These are phyloP conservation scores for Tineola bisselliella DNA, from an alignment of 2,888 invertebrate genomes.

Conservation along the genomic window DNA sequence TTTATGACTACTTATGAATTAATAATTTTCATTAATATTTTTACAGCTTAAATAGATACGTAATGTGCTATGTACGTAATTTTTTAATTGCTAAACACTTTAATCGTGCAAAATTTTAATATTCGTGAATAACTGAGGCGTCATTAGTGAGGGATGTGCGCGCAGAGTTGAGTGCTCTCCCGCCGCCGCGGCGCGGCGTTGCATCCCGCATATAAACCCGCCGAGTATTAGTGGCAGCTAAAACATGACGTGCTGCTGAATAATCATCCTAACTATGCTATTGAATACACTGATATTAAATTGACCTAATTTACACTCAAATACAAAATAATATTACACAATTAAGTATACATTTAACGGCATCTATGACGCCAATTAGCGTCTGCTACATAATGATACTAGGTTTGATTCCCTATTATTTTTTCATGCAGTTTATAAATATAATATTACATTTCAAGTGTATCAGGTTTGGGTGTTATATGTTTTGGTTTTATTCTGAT, in stretches of 20 bases:
- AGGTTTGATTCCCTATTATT: too few species aligned
- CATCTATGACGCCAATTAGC: too few species aligned
- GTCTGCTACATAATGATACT: too few species aligned
- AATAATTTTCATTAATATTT: background rate
- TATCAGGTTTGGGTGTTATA: too few species aligned
- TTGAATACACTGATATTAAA: constrained; percentile 6
- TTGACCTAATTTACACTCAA: background rate
- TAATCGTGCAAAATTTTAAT: background rate
- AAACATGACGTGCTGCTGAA: background rate
- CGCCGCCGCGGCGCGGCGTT: constrained; percentile 6
- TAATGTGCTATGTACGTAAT: too few species aligned
- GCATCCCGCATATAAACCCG: background rate
- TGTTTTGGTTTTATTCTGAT: background rate
- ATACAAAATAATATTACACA: background rate
- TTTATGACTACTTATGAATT: background rate
- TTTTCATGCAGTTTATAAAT: too few species aligned
- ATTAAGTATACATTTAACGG: background rate
- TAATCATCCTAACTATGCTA: constrained; percentile 3
- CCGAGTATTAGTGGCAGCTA: background rate
- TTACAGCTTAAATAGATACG: too few species aligned
- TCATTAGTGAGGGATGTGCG: background rate
- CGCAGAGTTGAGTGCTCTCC: background rate
- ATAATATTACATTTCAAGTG: too few species aligned
- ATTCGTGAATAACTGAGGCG: background rate
- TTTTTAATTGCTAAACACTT: background rate